Conservation (phyloP, 2,797 vertebrate species). For the Crenichthys baileyi region DNA sequence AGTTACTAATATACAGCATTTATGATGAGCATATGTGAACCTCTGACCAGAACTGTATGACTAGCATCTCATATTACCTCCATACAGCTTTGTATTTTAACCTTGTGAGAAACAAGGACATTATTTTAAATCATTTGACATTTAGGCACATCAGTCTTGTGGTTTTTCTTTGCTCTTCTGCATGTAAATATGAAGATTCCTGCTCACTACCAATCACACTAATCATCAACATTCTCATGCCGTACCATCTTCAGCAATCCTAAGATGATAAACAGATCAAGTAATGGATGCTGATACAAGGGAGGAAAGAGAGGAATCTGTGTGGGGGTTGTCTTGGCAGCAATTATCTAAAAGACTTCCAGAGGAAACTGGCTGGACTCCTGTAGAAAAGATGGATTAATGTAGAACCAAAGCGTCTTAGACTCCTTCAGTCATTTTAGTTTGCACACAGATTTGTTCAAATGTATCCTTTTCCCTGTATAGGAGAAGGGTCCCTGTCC, state of each 20-base stretch:
- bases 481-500: constrained; percentile 25
- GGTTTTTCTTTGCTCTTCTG: background rate
- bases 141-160: background rate
- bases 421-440: constrained; percentile 37
- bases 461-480: constrained; percentile 14
- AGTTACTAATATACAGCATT: background rate
- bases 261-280: constrained; percentile 21
- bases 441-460: constrained; percentile 16
- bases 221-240: no score
- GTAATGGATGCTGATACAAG: constrained; percentile 20
- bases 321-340: constrained; percentile 57
- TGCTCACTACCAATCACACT: background rate
- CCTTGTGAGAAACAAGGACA: background rate
- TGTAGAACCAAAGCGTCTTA: constrained; percentile 61
- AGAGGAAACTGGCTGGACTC: constrained; percentile 68
- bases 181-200: background rate
- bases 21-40: background rate
- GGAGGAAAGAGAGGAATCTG: constrained; percentile 32
- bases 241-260: background rate
- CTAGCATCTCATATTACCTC: background rate
- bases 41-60: background rate
- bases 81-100: background rate
- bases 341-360: constrained; percentile 73
- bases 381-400: constrained; percentile 56
- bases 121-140: background rate